Evolutionary conservation across 1,140 invertebrate genomes (phyloP).

Genomic region (Pseudomyrmex gracilis): DNA sequence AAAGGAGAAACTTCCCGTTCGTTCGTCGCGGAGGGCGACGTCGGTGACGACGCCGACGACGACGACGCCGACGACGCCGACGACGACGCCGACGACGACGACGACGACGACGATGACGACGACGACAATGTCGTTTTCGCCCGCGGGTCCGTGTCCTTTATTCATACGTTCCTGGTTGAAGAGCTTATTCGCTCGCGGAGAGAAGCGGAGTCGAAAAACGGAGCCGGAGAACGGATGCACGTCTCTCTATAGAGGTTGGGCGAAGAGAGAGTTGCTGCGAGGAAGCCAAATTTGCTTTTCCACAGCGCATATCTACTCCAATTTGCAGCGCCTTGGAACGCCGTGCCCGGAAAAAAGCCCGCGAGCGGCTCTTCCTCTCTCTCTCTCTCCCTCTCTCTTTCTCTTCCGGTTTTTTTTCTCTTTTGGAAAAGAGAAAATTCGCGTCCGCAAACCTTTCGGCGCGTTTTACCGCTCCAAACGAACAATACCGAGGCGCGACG

Average conservation of each 20-base stretch:
- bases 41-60: slow-evolving; percentile 32
- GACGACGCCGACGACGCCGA: slow-evolving; percentile 70
- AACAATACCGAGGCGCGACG: slow-evolving; percentile 51
- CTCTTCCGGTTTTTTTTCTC: neutral
- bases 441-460: slow-evolving; percentile 47
- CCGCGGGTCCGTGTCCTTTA: slow-evolving; percentile 75
- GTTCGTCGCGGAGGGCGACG: neutral
- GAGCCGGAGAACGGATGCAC: slow-evolving; percentile 25
- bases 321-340: slow-evolving; percentile 71
- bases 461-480: slow-evolving; percentile 25
- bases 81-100: no score
- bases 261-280: slow-evolving; percentile 34
- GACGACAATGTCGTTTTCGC: slow-evolving; percentile 72
- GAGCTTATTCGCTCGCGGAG: slow-evolving; percentile 60
- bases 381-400: neutral
- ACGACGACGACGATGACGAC: slow-evolving; percentile 60
- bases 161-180: slow-evolving; percentile 77
- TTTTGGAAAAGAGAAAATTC: slow-evolving; percentile 46
- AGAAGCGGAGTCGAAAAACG: slow-evolving; percentile 44
- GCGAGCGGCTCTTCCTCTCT: slow-evolving; percentile 14
- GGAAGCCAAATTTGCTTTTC: slow-evolving; percentile 74
- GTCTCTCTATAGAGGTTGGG: slow-evolving; percentile 33
- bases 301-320: slow-evolving; percentile 72
- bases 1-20: neutral
- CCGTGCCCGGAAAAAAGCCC: slow-evolving; percentile 36